These are phyloP conservation scores for Parasteatoda lunata DNA, from an alignment of 2,888 invertebrate genomes.

Conservation along the genomic window DNA sequence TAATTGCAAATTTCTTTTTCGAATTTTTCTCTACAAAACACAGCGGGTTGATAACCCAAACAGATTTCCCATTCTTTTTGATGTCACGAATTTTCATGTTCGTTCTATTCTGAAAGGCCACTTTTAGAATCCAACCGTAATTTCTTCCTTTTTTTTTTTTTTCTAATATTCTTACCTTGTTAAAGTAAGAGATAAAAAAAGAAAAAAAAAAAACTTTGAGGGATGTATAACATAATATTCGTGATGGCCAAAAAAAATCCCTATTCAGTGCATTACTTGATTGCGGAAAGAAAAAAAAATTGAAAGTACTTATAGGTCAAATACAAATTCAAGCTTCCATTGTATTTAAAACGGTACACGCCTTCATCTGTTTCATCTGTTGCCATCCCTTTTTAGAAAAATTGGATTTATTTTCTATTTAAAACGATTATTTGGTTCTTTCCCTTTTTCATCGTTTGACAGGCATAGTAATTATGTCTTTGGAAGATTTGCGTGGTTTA, in stretches of 20 bases:
- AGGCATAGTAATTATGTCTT: slow-evolving; percentile 32
- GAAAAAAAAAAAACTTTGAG: slow-evolving; percentile 4
- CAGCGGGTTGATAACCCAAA: slow-evolving; percentile 53
- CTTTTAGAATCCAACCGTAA: slow-evolving; percentile 32
- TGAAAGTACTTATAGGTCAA: slow-evolving; percentile 27
- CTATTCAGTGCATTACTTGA: slow-evolving; percentile 34
- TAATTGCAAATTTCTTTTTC: slow-evolving; percentile 6
- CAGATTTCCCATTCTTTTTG: slow-evolving; percentile 17
- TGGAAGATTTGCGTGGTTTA: background rate
- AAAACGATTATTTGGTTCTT: slow-evolving; percentile 14
- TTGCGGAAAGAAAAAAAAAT: slow-evolving; percentile 6
- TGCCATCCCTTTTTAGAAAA: slow-evolving; percentile 15
- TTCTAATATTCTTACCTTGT: background rate
- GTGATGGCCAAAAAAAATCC: slow-evolving; percentile 25
- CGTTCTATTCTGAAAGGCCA: slow-evolving; percentile 11
- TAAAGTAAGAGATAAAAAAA: background rate
- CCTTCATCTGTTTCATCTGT: slow-evolving; percentile 14
- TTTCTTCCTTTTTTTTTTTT: slow-evolving; percentile 27
- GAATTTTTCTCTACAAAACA: slow-evolving; percentile 20
- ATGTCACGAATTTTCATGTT: slow-evolving; percentile 52
- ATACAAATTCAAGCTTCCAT: slow-evolving; percentile 43
- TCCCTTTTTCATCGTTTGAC: background rate
- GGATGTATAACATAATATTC: slow-evolving; percentile 31
- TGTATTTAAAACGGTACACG: slow-evolving; percentile 30
- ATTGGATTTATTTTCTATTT: background rate